phyloP scores from a whole-genome alignment of 2,113 vertebrate species.

The Patagioenas fasciata region DNA sequence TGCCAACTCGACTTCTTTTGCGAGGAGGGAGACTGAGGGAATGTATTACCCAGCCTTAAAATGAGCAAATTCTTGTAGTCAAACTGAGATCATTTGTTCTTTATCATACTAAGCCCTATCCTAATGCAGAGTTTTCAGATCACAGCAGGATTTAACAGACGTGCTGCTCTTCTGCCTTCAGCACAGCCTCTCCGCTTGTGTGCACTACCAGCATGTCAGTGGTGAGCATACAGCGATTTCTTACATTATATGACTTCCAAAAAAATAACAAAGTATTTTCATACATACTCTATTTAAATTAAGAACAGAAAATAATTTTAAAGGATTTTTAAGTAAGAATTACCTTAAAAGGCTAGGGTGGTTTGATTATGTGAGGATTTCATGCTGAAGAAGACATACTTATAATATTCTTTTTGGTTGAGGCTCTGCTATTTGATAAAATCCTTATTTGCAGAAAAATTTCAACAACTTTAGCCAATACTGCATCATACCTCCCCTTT shows the following conservation, averaged over 20 bases:
- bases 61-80: not conserved
- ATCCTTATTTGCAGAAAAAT: not conserved
- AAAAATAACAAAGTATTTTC: not conserved
- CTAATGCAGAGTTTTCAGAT: not conserved
- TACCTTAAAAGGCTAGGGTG: not conserved
- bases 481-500: not conserved
- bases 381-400: not conserved
- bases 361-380: not conserved
- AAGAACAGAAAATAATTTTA: not conserved
- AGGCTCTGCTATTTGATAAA: not conserved
- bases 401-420: not conserved
- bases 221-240: not conserved
- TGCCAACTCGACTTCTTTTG: not conserved
- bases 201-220: not conserved
- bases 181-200: not conserved
- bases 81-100: not conserved
- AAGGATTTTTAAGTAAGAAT: not conserved
- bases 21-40: not conserved
- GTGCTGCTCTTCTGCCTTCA: not conserved
- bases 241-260: not conserved
- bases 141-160: not conserved
- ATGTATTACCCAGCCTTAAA: not conserved
- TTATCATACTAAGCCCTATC: not conserved
- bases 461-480: not conserved
- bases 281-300: not conserved